phyloP scores from a whole-genome alignment of 2,797 vertebrate genomes.

The Poeciliopsis paucimaculata region DNA sequence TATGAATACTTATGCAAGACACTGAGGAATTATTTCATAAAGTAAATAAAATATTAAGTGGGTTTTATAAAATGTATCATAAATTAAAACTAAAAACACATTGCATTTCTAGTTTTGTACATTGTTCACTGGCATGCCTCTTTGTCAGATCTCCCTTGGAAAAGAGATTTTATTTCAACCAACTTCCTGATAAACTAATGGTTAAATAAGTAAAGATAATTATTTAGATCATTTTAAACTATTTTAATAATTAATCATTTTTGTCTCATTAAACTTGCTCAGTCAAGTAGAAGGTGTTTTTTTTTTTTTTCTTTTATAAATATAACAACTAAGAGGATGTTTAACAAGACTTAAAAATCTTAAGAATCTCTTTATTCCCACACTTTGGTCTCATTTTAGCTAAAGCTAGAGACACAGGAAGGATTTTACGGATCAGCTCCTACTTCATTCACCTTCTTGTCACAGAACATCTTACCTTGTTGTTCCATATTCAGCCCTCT shows the following conservation, averaged over 20 bases:
- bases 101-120: background rate
- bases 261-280: background rate
- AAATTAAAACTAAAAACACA: background rate
- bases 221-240: background rate
- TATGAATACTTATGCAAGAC: background rate
- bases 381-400: conserved; percentile 45
- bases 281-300: background rate
- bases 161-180: background rate
- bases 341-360: conserved; percentile 13
- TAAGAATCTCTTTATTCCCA: conserved; percentile 33
- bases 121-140: background rate
- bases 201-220: background rate
- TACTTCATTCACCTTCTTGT: conserved; percentile 52
- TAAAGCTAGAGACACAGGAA: conserved; percentile 44
- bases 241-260: background rate
- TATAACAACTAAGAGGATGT: background rate
- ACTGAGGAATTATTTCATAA: background rate
- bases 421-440: conserved; percentile 51
- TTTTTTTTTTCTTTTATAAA: background rate
- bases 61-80: background rate
- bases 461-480: conserved; percentile 87
- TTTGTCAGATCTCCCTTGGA: background rate
- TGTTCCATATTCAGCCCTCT: conserved; percentile 92
- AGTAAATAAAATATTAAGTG: background rate
- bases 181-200: background rate